Evolutionary conservation across 2,888 invertebrate genomes (phyloP), one percentile per base, ranked within the genome.

Genomic region (Tanypteryx hageni): DNA sequence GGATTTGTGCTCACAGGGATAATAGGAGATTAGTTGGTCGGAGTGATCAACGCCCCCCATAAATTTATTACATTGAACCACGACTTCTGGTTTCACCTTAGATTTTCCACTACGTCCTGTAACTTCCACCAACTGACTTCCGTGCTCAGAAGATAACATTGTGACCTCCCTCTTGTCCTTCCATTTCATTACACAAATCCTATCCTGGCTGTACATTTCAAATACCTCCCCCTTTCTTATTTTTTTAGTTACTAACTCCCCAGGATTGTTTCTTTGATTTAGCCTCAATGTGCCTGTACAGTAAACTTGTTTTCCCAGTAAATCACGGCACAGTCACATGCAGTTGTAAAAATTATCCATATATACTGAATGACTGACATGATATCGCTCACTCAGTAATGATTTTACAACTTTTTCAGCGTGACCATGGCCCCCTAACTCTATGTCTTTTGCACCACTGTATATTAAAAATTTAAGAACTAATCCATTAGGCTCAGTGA

Each of bases 401-500:
- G n/a, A n/a, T n/a, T n/a, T n/a, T n/a, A n/a, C n/a, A n/a, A 94
- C 93, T 92, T 94, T 93, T 58, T 93, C 93, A 1, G 93, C 93
- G 93, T 94, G 94, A 22, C 93, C 94, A 93, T 93, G 93, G 61
- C 94, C 94, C 91, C 94, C 94, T 16, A 93, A 93, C 93, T 93
- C 93, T 27, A 81, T 31, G 92, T 94, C 94, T 58, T 93, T 85
- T 81, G 92, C 92, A 59, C 94, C 94, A 86, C 94, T 94, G 93
- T 94, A 94, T 31, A 94, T 92, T 27, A 93, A 93, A 93, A 94
- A 93, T 93, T 94, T 94, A 92, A 94, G 92, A 68, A 94, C 93
- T 14, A 93, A 92, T 4, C 93, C 94, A 85, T 93, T 86, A 22
- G 93, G 93, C 76, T 94, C 93, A 59, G 93, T 92, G 83, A 94